Percentiles rank a stretch among this genome's conserved stretches.
Conservation (phyloP, 2,113 vertebrate genomes). For the Phyllostomus discolor region DNA sequence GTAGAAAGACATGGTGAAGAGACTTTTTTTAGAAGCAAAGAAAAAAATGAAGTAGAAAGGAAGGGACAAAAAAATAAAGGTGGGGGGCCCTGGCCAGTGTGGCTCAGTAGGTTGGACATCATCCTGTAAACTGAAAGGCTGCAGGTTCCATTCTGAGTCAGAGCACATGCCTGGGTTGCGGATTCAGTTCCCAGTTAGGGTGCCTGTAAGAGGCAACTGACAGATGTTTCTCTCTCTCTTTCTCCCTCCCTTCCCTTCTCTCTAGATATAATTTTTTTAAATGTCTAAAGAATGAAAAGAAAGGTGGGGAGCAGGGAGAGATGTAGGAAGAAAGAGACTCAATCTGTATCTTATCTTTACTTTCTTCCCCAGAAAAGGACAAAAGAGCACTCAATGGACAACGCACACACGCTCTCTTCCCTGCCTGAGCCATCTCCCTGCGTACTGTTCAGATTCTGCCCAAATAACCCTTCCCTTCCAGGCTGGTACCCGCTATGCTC, state of each 20-base stretch:
- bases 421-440: not conserved
- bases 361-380: not conserved
- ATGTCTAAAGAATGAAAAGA: not conserved
- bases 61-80: not conserved
- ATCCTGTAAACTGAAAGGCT: too few species aligned
- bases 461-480: not conserved
- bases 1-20: not conserved
- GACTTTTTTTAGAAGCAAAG: not conserved
- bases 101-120: too few species aligned
- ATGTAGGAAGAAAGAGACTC: not conserved
- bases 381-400: not conserved
- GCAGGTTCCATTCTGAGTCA: too few species aligned
- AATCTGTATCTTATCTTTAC: not conserved
- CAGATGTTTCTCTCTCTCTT: too few species aligned
- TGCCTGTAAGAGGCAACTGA: too few species aligned
- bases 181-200: too few species aligned
- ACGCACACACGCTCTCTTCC: not conserved
- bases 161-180: too few species aligned
- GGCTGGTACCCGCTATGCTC: slow-evolving; percentile 59
- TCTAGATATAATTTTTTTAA: too few species aligned
- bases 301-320: not conserved
- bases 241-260: too few species aligned
- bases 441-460: not conserved
- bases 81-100: not conserved
- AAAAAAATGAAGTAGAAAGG: not conserved